A percentile compares a stretch with the other conserved stretches of the same genome.
phyloP scores from a whole-genome alignment of 2,888 invertebrate genomes.

The Drosophila putrida region DNA sequence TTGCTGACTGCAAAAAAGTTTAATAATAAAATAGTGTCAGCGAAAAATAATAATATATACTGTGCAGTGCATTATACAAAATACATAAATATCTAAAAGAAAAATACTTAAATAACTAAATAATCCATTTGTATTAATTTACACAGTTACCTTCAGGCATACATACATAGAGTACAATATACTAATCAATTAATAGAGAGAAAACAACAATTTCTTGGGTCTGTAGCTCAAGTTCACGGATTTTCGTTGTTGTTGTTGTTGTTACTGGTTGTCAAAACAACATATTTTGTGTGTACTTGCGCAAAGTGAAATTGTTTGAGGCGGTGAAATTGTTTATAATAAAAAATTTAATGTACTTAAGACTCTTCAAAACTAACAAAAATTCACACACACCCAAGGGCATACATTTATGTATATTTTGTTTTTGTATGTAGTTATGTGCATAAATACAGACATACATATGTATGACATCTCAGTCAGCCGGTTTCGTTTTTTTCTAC shows the following conservation, averaged over 20 bases:
- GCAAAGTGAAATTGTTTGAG: conserved; percentile 55
- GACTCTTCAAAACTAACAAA: neutral
- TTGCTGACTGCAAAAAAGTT: conserved; percentile 43
- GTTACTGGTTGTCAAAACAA: conserved; percentile 65
- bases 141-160: neutral
- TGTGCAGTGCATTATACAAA: conserved; percentile 17
- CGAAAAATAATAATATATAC: conserved; percentile 14
- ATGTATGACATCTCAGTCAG: neutral
- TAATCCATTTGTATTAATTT: neutral
- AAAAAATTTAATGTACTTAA: conserved; percentile 16
- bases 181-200: conserved; percentile 54
- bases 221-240: conserved; percentile 69
- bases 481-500: conserved; percentile 2
- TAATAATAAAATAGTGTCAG: conserved; percentile 43
- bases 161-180: neutral
- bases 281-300: conserved; percentile 43
- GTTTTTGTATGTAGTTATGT: neutral
- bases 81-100: neutral
- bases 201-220: conserved; percentile 40
- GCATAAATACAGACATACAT: neutral
- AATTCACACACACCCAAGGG: neutral
- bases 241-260: conserved; percentile 18
- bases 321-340: conserved; percentile 43
- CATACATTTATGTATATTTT: neutral
- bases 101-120: neutral